phyloP scores from a whole-genome alignment of 2,797 vertebrate species.

The Poecilia wingei region DNA sequence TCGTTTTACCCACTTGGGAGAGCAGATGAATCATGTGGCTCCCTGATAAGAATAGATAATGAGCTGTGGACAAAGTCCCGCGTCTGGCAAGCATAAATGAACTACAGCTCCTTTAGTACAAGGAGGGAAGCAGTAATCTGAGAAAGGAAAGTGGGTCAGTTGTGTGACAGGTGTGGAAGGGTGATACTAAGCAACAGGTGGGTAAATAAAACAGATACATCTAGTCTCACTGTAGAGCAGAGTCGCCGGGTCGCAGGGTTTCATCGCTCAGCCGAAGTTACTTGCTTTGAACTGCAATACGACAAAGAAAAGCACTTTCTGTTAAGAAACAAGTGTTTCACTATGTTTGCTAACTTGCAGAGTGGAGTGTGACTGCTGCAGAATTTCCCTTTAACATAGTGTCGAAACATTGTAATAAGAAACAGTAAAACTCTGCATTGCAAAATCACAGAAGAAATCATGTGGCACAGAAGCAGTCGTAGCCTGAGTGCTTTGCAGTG shows the following conservation, averaged over 20 bases:
- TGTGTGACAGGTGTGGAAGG: neutral
- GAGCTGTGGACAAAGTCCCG: neutral
- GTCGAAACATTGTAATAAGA: neutral
- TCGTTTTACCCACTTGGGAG: slow-evolving; percentile 24
- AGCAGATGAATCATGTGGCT: slow-evolving; percentile 6
- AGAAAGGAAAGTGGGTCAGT: neutral
- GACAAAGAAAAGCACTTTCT: neutral
- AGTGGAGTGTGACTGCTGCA: neutral
- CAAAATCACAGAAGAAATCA: neutral
- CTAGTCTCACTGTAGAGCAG: neutral
- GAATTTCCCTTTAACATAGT: neutral
- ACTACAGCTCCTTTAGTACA: neutral
- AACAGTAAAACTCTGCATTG: neutral
- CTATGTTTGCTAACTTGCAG: neutral
- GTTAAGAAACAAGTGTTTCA: neutral
- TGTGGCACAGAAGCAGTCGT: neutral
- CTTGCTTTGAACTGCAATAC: neutral
- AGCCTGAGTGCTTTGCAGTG: neutral
- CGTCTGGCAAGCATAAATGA: neutral
- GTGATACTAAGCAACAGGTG: slow-evolving; percentile 39
- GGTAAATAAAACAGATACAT: neutral
- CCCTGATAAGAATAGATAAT: slow-evolving; percentile 32
- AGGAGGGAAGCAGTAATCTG: neutral
- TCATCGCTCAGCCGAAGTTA: neutral
- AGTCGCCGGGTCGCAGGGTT: slow-evolving; percentile 2